Conservation (phyloP, 2,797 vertebrate genomes). For the Synanceia verrucosa region DNA sequence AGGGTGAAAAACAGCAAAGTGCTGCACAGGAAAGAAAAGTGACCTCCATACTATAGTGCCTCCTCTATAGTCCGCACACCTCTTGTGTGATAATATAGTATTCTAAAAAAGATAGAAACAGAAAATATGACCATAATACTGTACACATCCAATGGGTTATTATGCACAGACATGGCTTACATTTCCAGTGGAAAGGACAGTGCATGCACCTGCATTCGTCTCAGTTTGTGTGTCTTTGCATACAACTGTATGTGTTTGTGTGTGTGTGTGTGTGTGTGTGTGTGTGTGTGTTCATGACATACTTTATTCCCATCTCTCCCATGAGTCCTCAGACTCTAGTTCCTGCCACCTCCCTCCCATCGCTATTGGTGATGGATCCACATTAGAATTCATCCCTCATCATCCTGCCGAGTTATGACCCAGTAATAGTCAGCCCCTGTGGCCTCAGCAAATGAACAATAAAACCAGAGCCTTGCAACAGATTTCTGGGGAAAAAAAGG, state of each 20-base stretch:
- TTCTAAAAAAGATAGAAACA: conserved; percentile 4
- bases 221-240: conserved; percentile 26
- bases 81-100: conserved; percentile 1
- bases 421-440: conserved; percentile 79
- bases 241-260: neutral
- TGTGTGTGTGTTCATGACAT: conserved; percentile 43
- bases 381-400: conserved; percentile 82
- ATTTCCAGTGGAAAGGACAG: conserved; percentile 17
- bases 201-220: conserved; percentile 28
- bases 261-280: neutral
- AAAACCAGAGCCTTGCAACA: conserved; percentile 75
- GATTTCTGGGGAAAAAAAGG: conserved; percentile 54
- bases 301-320: conserved; percentile 58
- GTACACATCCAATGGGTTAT: conserved; percentile 9
- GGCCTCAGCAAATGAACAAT: conserved; percentile 81
- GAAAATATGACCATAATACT: conserved; percentile 7
- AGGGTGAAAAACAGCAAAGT: conserved; percentile 43
- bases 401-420: conserved; percentile 79
- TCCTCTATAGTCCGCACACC: conserved; percentile 3
- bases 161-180: conserved; percentile 28
- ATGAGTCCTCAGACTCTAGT: conserved; percentile 62
- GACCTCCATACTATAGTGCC: conserved; percentile 27
- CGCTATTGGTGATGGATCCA: conserved; percentile 64
- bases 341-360: conserved; percentile 52
- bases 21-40: conserved; percentile 28